Percentiles rank a stretch among this genome's conserved stretches.
These are phyloP conservation scores for Periophthalmodon schlosseri DNA, from an alignment of 2,113 vertebrate genomes.

Conservation along the genomic window DNA sequence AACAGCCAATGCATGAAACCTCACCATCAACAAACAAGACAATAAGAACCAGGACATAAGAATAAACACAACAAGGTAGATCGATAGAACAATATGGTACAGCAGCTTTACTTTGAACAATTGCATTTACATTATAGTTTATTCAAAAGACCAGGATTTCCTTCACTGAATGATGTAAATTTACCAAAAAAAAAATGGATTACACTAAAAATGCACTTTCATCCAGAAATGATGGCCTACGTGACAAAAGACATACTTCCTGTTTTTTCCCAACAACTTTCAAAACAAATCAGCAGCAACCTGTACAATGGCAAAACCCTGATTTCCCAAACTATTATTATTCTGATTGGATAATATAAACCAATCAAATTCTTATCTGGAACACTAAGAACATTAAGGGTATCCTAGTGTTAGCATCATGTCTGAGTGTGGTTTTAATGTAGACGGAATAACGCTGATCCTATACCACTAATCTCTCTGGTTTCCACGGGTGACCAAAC, in stretches of 20 bases:
- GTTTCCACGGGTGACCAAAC: not conserved
- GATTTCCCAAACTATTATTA: not conserved
- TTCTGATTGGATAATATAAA: not conserved
- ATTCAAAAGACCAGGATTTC: too few relatives aligned
- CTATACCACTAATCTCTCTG: conserved; percentile 6
- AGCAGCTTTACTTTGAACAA: too few relatives aligned
- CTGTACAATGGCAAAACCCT: not conserved
- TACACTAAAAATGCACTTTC: too few relatives aligned
- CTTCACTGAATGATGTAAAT: too few relatives aligned
- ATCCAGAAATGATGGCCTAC: too few relatives aligned
- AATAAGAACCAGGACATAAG: too few relatives aligned
- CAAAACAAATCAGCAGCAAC: not conserved
- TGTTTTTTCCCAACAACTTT: not conserved
- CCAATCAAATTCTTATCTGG: not conserved
- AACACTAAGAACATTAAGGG: not conserved
- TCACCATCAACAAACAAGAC: too few relatives aligned
- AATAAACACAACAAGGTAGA: too few relatives aligned
- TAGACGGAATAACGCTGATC: not conserved
- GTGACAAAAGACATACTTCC: not conserved
- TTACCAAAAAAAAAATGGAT: too few relatives aligned
- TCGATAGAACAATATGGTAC: too few relatives aligned
- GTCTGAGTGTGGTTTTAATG: conserved; percentile 1
- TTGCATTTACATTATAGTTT: too few relatives aligned
- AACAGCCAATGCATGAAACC: too few relatives aligned
- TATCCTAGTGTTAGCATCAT: not conserved